These are phyloP conservation scores for Hyperoplus lanceolatus DNA, from an alignment of 2,797 vertebrate genomes.

Conservation along the genomic window DNA sequence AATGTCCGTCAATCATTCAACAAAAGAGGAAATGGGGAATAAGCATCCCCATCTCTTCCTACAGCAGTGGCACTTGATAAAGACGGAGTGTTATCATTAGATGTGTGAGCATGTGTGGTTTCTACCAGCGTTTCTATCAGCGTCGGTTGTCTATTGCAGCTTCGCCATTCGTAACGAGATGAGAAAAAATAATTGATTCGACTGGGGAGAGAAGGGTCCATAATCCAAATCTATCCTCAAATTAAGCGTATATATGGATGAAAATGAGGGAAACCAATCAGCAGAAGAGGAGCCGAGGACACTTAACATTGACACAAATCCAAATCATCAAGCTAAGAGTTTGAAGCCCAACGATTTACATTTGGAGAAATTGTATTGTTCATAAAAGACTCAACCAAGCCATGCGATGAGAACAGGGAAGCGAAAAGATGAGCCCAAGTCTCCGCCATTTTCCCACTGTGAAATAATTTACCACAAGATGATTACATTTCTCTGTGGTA, in stretches of 20 bases:
- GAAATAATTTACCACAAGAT: slow-evolving; percentile 77
- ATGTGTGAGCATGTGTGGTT: slow-evolving; percentile 25
- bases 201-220: not conserved
- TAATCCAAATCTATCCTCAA: not conserved
- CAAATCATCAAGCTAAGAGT: not conserved
- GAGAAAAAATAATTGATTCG: slow-evolving; percentile 26
- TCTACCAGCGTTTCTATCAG: not conserved
- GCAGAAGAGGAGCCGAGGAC: not conserved
- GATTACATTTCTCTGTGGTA: slow-evolving; percentile 83
- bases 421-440: slow-evolving; percentile 23
- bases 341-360: not conserved
- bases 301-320: not conserved
- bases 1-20: slow-evolving; percentile 71
- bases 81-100: slow-evolving; percentile 60
- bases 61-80: slow-evolving; percentile 59
- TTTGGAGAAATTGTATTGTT: no score
- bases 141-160: slow-evolving; percentile 12
- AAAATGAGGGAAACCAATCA: slow-evolving; percentile 26
- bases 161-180: not conserved
- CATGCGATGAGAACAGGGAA: slow-evolving; percentile 21
- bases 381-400: not conserved
- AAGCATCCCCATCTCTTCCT: slow-evolving; percentile 41
- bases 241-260: slow-evolving; percentile 10
- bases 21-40: slow-evolving; percentile 69
- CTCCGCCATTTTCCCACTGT: slow-evolving; percentile 34